Evolutionary conservation across 2,797 vertebrate species (phyloP).

Genomic region (Scomberomorus guttatus): DNA sequence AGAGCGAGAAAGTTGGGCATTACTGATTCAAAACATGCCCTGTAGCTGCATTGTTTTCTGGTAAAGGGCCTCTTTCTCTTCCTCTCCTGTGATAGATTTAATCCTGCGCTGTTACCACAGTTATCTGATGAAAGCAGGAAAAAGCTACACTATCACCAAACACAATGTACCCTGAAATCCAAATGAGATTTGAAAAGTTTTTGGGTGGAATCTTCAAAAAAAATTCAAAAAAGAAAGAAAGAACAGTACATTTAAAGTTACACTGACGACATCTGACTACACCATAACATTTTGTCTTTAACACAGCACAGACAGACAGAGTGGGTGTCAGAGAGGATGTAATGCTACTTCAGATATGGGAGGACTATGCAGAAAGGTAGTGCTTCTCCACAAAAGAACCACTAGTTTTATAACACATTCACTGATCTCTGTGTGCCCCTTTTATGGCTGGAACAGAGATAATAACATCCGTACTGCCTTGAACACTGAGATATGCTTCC

Average conservation of each 20-base stretch:
- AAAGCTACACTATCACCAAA: not conserved
- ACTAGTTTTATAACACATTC: constrained; percentile 21
- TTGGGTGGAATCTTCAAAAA: constrained; percentile 15
- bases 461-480: constrained; percentile 14
- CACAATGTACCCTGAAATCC: not conserved
- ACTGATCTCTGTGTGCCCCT: constrained; percentile 2
- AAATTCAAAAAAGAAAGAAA: not conserved
- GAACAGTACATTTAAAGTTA: constrained; percentile 8
- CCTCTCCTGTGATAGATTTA: not conserved
- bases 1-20: not conserved
- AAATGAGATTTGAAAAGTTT: not conserved
- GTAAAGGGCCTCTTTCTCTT: not conserved
- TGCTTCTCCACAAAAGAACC: constrained; percentile 9
- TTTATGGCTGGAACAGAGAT: constrained; percentile 5
- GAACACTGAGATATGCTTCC: not conserved
- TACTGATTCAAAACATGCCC: not conserved
- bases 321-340: not conserved
- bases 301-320: constrained; percentile 22
- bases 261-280: constrained; percentile 3
- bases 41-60: not conserved
- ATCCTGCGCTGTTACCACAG: not conserved
- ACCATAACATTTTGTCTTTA: not conserved
- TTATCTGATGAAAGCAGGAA: not conserved
- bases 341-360: constrained; percentile 19
- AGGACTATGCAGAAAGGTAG: not conserved